phyloP scores from a whole-genome alignment of 1,140 invertebrate species.

The Lasioglossum baleicum region DNA sequence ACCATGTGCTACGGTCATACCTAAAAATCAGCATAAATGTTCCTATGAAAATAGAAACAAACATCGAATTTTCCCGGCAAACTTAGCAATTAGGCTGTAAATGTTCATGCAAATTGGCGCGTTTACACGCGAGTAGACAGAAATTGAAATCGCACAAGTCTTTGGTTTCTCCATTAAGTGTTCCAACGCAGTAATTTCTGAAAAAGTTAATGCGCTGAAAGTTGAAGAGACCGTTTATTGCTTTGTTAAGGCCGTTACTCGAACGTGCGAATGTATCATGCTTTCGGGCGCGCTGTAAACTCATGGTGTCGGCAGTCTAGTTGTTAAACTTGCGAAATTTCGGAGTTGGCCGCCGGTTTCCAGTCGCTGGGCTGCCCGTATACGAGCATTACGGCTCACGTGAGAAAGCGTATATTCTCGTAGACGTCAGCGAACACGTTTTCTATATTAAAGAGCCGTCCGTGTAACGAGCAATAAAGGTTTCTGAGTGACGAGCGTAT shows the following conservation, averaged over 20 bases:
- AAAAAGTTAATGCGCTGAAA: too few species aligned
- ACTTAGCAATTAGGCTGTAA: not conserved
- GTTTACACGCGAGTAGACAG: not conserved
- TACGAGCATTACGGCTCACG: not conserved
- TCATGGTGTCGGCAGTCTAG: too few species aligned
- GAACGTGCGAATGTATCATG: too few species aligned
- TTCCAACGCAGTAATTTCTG: not conserved
- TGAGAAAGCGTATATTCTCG: conserved; percentile 8
- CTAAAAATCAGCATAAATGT: too few species aligned
- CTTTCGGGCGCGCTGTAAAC: too few species aligned
- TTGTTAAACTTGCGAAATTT: not conserved
- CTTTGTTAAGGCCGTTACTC: too few species aligned
- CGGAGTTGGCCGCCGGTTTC: not conserved
- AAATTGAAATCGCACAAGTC: not conserved
- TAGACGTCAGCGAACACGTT: conserved; percentile 10
- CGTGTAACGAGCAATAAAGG: too few species aligned
- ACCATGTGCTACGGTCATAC: too few species aligned
- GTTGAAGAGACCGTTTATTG: too few species aligned
- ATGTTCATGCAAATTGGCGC: not conserved
- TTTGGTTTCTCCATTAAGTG: not conserved
- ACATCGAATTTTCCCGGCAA: too few species aligned
- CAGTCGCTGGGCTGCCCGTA: too few species aligned
- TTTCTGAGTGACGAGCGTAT: not conserved
- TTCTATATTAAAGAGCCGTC: conserved; percentile 1
- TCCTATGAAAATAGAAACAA: too few species aligned